phyloP scores from a whole-genome alignment of 2,888 invertebrate genomes.

The Lamellibrachia satsuma region DNA sequence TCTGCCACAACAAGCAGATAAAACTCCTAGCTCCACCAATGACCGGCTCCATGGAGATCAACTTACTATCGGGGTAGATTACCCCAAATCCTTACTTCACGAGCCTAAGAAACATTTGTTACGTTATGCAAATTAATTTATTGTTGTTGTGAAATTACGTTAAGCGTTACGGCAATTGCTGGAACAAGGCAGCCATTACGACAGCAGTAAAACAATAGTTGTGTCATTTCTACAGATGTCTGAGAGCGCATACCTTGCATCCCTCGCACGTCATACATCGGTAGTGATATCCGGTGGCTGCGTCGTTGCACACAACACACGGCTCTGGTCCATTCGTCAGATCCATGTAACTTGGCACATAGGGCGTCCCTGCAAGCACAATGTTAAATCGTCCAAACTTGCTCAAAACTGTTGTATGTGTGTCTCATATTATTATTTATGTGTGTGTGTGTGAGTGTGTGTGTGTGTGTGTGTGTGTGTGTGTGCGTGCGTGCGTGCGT shows the following conservation, averaged over 20 bases:
- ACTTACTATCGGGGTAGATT: too few relatives aligned
- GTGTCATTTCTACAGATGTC: too few relatives aligned
- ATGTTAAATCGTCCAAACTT: neutral
- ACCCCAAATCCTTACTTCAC: too few relatives aligned
- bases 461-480: conserved; percentile 22
- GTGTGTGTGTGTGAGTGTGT: neutral
- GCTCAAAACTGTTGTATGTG: neutral
- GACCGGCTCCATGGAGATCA: too few relatives aligned
- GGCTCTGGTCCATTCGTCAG: conserved; percentile 62
- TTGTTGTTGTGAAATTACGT: neutral
- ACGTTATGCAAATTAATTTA: neutral
- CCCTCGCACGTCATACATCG: conserved; percentile 67
- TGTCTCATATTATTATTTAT: neutral
- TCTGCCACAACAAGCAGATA: too few relatives aligned
- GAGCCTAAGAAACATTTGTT: neutral
- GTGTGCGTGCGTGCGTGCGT: neutral
- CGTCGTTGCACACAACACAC: conserved; percentile 67
- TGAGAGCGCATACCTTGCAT: conserved; percentile 63
- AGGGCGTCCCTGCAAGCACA: conserved; percentile 52
- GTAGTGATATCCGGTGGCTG: conserved; percentile 67
- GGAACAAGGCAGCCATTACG: neutral
- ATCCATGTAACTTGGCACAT: conserved; percentile 64
- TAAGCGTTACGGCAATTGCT: neutral
- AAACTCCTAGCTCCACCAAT: too few relatives aligned
- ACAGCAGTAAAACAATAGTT: neutral